A percentile compares a stretch with the other conserved stretches of the same genome.
Evolutionary conservation across 2,888 invertebrate species (phyloP).

Genomic region (Tetropium fuscum): DNA sequence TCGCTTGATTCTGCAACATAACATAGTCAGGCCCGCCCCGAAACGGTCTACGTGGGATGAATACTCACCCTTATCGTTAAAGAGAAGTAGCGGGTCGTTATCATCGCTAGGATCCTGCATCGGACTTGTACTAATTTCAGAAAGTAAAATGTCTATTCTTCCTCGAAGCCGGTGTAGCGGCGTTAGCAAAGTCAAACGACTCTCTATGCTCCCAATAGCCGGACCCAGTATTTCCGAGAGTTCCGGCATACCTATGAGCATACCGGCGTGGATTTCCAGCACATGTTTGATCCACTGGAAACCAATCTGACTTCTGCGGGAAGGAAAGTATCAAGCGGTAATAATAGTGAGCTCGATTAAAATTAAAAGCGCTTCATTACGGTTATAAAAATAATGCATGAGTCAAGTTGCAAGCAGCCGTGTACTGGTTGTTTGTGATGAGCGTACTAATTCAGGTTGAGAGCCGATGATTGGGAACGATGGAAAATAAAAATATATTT

Average conservation of each 20-base stretch:
- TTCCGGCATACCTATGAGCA: slow-evolving; percentile 73
- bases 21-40: too few species aligned
- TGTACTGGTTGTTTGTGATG: too few species aligned
- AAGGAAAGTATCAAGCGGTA: slow-evolving; percentile 3
- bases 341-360: too few species aligned
- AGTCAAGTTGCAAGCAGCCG: too few species aligned
- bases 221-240: slow-evolving; percentile 70
- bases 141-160: slow-evolving; percentile 71
- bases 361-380: too few species aligned
- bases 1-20: slow-evolving; percentile 57
- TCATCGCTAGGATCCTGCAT: slow-evolving; percentile 54
- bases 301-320: slow-evolving; percentile 68
- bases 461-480: too few species aligned
- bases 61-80: slow-evolving; percentile 69
- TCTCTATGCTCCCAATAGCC: slow-evolving; percentile 71
- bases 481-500: not conserved
- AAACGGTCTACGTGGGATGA: not conserved
- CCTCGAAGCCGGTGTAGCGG: slow-evolving; percentile 72
- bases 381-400: too few species aligned
- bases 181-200: slow-evolving; percentile 67
- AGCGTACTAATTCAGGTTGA: too few species aligned
- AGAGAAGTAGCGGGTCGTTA: slow-evolving; percentile 67
- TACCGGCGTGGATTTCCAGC: slow-evolving; percentile 71
- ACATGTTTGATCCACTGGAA: slow-evolving; percentile 72
- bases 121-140: slow-evolving; percentile 66